phyloP scores from a whole-genome alignment of 2,113 vertebrate genomes.

The Mormoops blainvillei region DNA sequence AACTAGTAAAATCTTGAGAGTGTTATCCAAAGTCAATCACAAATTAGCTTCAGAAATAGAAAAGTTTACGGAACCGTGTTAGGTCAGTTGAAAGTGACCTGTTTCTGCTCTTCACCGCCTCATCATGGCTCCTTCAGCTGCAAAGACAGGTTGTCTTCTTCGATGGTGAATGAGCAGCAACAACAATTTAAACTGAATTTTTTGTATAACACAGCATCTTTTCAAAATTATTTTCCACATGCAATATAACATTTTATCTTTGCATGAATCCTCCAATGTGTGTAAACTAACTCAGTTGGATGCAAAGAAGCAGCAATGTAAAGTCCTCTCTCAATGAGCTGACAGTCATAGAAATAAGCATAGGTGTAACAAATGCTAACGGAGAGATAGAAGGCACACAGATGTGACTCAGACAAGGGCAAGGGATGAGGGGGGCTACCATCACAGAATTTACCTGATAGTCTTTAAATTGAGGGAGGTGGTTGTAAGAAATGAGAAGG shows the following conservation, averaged over 20 bases:
- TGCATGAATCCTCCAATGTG: not conserved
- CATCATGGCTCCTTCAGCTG: not conserved
- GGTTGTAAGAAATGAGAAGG: not conserved
- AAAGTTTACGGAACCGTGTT: not conserved
- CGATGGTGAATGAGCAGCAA: not conserved
- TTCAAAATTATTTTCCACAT: conserved; percentile 11
- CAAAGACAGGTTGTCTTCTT: not conserved
- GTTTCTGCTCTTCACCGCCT: not conserved
- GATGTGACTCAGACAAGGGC: no score
- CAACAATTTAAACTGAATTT: not conserved
- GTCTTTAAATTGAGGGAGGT: not conserved
- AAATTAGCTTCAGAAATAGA: not conserved
- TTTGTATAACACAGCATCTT: not conserved
- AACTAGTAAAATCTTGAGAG: not conserved
- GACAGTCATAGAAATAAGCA: not conserved
- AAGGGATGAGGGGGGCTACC: not conserved
- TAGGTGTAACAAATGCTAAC: not conserved
- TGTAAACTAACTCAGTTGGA: not conserved
- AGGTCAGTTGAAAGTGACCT: not conserved
- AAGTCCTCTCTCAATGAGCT: not conserved
- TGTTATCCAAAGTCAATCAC: not conserved
- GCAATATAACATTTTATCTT: not conserved
- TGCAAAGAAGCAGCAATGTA: not conserved
- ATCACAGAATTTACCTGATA: not conserved
- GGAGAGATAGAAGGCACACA: not conserved